Evolutionary conservation across 2,797 vertebrate species (phyloP).

Genomic region (Buceros bicornis): DNA sequence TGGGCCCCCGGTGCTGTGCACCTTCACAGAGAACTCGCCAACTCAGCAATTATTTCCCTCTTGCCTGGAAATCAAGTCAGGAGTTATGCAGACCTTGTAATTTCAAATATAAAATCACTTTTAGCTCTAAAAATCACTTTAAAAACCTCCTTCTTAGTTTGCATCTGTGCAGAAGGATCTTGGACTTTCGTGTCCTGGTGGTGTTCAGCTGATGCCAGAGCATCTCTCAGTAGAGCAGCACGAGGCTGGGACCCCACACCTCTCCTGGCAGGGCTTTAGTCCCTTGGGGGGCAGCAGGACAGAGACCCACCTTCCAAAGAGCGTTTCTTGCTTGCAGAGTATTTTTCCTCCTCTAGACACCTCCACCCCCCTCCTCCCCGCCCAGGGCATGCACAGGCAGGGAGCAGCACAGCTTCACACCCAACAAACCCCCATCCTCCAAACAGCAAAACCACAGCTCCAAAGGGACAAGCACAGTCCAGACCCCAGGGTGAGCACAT

Average conservation of each 20-base stretch:
- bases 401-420: background rate
- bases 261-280: background rate
- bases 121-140: background rate
- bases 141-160: background rate
- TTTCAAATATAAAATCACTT: background rate
- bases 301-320: background rate
- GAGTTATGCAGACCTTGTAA: background rate
- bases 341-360: background rate
- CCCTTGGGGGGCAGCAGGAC: background rate
- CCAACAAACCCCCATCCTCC: background rate
- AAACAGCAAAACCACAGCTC: background rate
- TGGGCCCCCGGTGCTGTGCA: accelerated
- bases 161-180: background rate
- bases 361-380: background rate
- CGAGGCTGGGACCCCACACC: background rate
- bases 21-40: background rate
- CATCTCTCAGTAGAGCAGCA: background rate
- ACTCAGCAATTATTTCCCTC: background rate
- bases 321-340: background rate
- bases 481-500: background rate
- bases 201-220: background rate
- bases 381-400: background rate
- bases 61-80: background rate
- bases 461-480: background rate
- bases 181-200: background rate